Conservation (phyloP, 1,140 invertebrate genomes). For the Euwallacea similis region DNA sequence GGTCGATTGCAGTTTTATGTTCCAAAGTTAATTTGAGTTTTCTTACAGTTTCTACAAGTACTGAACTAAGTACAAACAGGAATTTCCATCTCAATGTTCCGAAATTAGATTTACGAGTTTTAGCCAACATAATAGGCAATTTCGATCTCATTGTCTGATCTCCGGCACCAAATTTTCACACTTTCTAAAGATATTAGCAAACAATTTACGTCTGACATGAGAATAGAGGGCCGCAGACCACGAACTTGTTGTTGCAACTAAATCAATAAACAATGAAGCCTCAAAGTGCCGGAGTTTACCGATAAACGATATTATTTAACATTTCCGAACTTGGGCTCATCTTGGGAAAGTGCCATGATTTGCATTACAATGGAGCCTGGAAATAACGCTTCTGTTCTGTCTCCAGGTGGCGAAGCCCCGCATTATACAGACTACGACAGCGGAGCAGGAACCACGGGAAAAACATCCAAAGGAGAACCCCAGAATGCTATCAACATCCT, state of each 20-base stretch:
- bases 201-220: constrained; percentile 8
- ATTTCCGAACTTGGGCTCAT: constrained; percentile 13
- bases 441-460: constrained; percentile 37
- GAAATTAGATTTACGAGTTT: not conserved
- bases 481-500: constrained; percentile 70
- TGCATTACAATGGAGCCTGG: not conserved
- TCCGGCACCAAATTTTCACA: not conserved
- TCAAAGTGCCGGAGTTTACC: not conserved
- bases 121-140: constrained; percentile 5
- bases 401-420: constrained; percentile 46
- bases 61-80: too few species aligned
- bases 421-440: constrained; percentile 51
- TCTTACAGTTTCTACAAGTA: too few species aligned
- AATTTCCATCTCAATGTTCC: not conserved
- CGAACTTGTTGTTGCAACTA: not conserved
- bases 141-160: constrained; percentile 7
- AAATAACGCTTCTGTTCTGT: not conserved
- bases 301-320: constrained; percentile 6
- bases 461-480: constrained; percentile 55
- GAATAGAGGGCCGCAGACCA: not conserved
- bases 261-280: constrained; percentile 14
- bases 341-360: not conserved
- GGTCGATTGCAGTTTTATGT: too few species aligned
- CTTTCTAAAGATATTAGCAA: constrained; percentile 1
- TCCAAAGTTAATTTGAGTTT: too few species aligned